Conservation (phyloP, 1,140 invertebrate genomes). For the Oryzaephilus surinamensis region DNA sequence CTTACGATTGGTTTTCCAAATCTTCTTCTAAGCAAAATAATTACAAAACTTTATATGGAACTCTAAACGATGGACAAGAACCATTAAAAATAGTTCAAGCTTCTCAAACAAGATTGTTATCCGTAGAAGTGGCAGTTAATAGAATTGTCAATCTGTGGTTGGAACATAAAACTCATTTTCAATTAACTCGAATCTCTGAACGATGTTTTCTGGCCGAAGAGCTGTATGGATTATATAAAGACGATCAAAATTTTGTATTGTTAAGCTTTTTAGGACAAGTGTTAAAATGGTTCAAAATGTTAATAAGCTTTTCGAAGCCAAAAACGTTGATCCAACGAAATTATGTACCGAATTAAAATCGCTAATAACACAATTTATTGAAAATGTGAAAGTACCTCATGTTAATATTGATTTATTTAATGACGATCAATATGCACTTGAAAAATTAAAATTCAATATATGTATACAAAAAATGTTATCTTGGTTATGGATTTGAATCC, state of each 20-base stretch:
- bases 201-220: constrained; percentile 3
- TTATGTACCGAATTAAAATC: background rate
- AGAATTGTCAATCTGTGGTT: constrained; percentile 31
- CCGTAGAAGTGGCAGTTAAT: constrained; percentile 28
- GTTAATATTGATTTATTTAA: too few relatives aligned
- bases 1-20: constrained; percentile 32
- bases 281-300: constrained; percentile 6
- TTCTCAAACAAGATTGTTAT: constrained; percentile 33
- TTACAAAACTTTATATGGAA: constrained; percentile 30
- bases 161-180: constrained; percentile 27
- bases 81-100: constrained; percentile 32
- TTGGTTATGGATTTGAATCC: too few relatives aligned
- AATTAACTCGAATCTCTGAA: constrained; percentile 1
- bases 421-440: too few relatives aligned
- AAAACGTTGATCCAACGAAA: background rate
- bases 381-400: background rate
- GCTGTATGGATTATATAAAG: constrained; percentile 7
- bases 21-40: constrained; percentile 14
- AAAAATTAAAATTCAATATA: too few relatives aligned
- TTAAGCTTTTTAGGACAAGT: constrained; percentile 6
- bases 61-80: constrained; percentile 29
- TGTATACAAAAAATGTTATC: too few relatives aligned
- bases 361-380: background rate
- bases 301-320: constrained; percentile 9
- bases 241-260: constrained; percentile 6